Base-by-base conservation (phyloP, 2,113 vertebrate genomes). In the Taxidea taxus region DNA sequence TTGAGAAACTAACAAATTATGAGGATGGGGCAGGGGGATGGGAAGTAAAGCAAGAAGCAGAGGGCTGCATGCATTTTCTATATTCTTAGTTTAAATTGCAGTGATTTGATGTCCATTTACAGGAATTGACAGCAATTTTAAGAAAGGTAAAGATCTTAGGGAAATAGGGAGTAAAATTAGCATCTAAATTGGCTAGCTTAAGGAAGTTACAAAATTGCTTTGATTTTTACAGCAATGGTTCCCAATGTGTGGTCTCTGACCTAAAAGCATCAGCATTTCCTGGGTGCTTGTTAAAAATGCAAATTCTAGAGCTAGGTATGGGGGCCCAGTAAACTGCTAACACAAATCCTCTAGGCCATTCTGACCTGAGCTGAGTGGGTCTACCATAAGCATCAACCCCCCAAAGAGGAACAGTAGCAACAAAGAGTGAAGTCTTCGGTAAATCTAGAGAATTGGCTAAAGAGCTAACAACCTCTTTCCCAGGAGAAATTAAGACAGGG, bases 131-230 rank as follows among this genome's bases (percentile, higher is more conserved):
- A 66, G 66, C 27, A 83, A 88, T 1, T 70, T 2, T 84, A 44
- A 81, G 70, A 82, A 78, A 91, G 68, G 75, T 74, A 75, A 97
- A 96, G 89, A 90, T 70, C 25, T 86, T 56, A 64, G 49, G 42
- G 39, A 88, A 91, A 84, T 4, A 27, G 14, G 34, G 51, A 66
- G 58, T 39, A 84, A 97, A 87, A 87, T 87, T 51, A 87, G 68
- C 92, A 84, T 91, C 54, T 64, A 97, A 93, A 87, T 56, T 47
- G 82, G 20, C 37, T 75, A 78, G 85, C 20, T 70, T 66, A 81
- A 72, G 62, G 27, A 97, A 60, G 86, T 56, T 25, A 72, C 42
- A 37, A 87, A 95, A 86, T n/a, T 15, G 16, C 72, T 86, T 95
- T 87, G 77, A 72, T 86, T 75, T 83, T 91, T 70, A 94, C 4